Evolutionary conservation across 92 coral and sea anemone species (phyloP).

Genomic region (Phenganax marumi): DNA sequence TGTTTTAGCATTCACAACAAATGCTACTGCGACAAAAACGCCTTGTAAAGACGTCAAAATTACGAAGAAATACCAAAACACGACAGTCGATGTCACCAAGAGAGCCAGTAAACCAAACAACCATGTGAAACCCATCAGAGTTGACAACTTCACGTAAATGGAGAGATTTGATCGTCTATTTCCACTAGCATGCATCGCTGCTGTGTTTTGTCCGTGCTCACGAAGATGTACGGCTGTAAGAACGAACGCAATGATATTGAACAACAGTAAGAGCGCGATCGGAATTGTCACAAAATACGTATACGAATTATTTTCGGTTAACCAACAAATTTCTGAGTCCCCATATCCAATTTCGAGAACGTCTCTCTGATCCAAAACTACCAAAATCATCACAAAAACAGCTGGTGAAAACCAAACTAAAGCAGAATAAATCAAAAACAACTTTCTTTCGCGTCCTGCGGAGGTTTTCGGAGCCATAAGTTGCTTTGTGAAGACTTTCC

Average conservation of each 20-base stretch:
- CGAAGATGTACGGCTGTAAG: constrained; percentile 56
- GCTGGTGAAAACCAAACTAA: constrained; percentile 61
- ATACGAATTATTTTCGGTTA: constrained; percentile 50
- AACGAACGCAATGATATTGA: constrained; percentile 61
- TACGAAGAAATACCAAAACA: constrained; percentile 63
- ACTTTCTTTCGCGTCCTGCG: not conserved
- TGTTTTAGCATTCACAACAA: constrained; percentile 34
- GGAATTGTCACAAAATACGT: constrained; percentile 55
- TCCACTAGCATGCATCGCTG: constrained; percentile 23
- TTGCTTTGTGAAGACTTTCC: constrained; percentile 56
- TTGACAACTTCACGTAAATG: constrained; percentile 70
- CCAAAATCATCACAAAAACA: constrained; percentile 54
- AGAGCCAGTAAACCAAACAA: constrained; percentile 61
- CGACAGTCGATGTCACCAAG: constrained; percentile 18
- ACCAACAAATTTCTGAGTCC: constrained; percentile 66
- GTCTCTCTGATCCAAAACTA: constrained; percentile 61
- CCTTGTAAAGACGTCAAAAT: constrained; percentile 73
- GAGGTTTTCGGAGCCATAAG: constrained; percentile 22
- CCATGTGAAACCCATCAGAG: constrained; percentile 81
- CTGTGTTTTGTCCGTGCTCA: constrained; percentile 56
- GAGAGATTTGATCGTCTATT: constrained; percentile 43
- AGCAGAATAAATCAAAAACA: not conserved
- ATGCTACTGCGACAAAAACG: constrained; percentile 36
- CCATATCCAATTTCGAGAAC: constrained; percentile 56
- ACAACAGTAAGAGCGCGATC: constrained; percentile 45